phyloP scores from a whole-genome alignment of 2,888 invertebrate species.

The Cheilosia soror region DNA sequence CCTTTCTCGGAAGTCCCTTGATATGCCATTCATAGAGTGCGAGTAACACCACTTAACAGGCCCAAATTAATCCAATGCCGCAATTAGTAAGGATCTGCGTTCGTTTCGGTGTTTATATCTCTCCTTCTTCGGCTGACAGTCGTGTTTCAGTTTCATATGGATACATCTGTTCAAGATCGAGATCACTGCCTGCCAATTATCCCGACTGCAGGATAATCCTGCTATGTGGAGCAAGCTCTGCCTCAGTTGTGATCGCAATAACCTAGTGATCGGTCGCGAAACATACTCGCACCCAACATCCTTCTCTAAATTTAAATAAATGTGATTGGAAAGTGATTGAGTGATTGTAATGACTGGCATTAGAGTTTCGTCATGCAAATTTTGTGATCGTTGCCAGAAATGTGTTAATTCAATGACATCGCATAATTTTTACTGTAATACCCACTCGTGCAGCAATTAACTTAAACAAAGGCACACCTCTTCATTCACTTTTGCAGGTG shows the following conservation, averaged over 20 bases:
- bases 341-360: constrained; percentile 9
- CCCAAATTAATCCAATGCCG: constrained; percentile 68
- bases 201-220: constrained; percentile 39
- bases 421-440: constrained; percentile 31
- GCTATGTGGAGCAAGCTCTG: constrained; percentile 1
- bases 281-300: background rate
- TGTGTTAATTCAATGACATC: constrained; percentile 39
- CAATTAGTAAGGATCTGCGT: constrained; percentile 48
- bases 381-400: constrained; percentile 28
- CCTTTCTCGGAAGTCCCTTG: constrained; percentile 69
- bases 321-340: constrained; percentile 6
- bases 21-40: constrained; percentile 62
- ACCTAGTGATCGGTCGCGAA: constrained; percentile 41
- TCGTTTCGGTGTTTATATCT: constrained; percentile 57
- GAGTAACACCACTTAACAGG: constrained; percentile 73
- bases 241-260: constrained; percentile 45
- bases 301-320: constrained; percentile 4
- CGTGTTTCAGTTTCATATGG: background rate
- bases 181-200: constrained; percentile 65
- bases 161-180: constrained; percentile 67
- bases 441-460: constrained; percentile 60
- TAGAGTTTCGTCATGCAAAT: constrained; percentile 38
- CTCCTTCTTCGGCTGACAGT: constrained; percentile 49
- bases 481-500: constrained; percentile 45
- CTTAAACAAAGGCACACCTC: constrained; percentile 56